A percentile compares a stretch with the other conserved stretches of the same genome.
phyloP scores from a whole-genome alignment of 2,797 vertebrate genomes.

The Onychomys torridus region DNA sequence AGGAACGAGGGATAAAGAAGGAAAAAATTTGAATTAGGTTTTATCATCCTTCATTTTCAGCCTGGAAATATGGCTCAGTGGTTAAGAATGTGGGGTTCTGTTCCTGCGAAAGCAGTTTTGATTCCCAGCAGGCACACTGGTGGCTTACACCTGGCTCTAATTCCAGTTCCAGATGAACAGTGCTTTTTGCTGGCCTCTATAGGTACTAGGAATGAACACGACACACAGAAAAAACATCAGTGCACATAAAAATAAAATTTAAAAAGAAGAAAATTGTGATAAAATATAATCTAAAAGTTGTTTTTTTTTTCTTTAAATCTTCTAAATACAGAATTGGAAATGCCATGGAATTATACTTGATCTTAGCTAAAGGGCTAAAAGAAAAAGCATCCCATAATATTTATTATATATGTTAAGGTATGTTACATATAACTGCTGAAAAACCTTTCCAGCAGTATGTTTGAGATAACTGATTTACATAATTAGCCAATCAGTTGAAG shows the following conservation, averaged over 20 bases:
- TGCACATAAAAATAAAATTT: background rate
- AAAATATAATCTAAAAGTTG: background rate
- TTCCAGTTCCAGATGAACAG: background rate
- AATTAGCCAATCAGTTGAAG: background rate
- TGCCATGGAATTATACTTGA: background rate
- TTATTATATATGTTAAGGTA: background rate
- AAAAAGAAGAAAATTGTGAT: background rate
- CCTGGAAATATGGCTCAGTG: background rate
- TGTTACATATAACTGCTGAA: background rate
- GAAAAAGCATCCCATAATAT: background rate
- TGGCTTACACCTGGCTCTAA: background rate
- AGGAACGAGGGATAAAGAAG: background rate
- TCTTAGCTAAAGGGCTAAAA: background rate
- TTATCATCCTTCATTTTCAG: background rate
- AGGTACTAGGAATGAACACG: background rate
- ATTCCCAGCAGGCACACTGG: background rate
- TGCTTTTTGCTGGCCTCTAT: background rate
- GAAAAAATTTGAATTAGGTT: background rate
- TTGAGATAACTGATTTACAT: background rate
- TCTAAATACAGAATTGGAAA: background rate
- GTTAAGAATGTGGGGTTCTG: background rate
- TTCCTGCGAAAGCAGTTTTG: background rate
- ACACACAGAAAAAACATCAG: background rate
- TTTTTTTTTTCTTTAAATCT: background rate
- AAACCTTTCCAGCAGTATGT: background rate